Base-by-base conservation (phyloP, 2,797 vertebrate genomes). In the Anableps anableps region DNA sequence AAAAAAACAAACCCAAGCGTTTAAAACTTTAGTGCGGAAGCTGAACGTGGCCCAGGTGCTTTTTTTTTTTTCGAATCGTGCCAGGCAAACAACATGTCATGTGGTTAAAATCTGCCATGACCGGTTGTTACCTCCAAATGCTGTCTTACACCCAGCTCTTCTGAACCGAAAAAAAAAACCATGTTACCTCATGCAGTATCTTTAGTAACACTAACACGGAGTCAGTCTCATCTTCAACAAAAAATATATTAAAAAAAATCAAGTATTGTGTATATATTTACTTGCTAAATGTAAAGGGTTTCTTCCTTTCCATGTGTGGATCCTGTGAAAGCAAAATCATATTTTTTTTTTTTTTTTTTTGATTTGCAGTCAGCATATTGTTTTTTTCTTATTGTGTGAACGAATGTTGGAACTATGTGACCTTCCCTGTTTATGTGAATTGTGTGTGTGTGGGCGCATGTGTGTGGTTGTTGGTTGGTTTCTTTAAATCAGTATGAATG, bases 141-240 rank as follows among this genome's bases (percentile, higher is more conserved):
- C 96, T 96, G 94, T 95, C 91, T 95, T 95, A 95, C 93, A 96
- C 96, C 96, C 96, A 96, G 96, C 93, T 95, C 90, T 95, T 96
- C 96, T 94, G 89, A 93, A 94, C 96, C 96, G 95, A 68, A 95
- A 91, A 92, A n/a, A n/a, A 78, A 81, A 73, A 97, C 97, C 96
- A 95, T 96, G 89, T 98, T 97, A 98, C 97, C 97, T 98, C 97
- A 97, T 93, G 92, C 94, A 93, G 90, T 93, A 94, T 90, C 92
- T 94, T 92, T 76, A 92, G 88, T 88, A 86, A 93, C 91, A 89
- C 92, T 91, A 94, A 93, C 93, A 89, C 43, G 76, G 89, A 93
- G 89, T 92, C 89, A 75, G 92, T 93, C 85, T 93, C 92, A 90
- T 93, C 88, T 94, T 93, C 83, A 88, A 85, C 88, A 93, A 72